Percentiles rank a stretch among this genome's conserved stretches.
These are phyloP conservation scores for Bombus turneri DNA, from an alignment of 1,140 invertebrate genomes.

Conservation along the genomic window DNA sequence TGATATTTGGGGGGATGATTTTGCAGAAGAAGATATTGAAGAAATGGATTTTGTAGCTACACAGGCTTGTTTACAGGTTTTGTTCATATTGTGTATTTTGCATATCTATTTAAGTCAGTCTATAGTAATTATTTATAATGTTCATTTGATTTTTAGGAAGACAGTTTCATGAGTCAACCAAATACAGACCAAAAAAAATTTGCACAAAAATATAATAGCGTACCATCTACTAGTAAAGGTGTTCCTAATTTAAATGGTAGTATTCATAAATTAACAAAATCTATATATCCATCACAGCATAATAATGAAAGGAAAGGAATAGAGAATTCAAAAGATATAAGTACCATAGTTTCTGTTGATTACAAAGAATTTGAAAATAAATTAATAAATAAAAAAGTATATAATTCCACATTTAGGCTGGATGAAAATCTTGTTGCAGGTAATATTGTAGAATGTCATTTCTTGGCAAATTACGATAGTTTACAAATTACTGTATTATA, in stretches of 20 bases:
- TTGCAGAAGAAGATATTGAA: conserved; percentile 74
- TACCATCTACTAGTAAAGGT: conserved; percentile 33
- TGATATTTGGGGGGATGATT: conserved; percentile 77
- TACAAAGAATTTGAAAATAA: conserved; percentile 65
- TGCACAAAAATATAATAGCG: not conserved
- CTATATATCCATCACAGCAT: conserved; percentile 25
- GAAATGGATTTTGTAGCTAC: conserved; percentile 76
- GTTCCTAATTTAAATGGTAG: conserved; percentile 10
- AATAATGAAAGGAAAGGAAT: conserved; percentile 26
- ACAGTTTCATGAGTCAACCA: not conserved
- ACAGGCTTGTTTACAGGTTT: conserved; percentile 68
- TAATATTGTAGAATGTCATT: conserved; percentile 37
- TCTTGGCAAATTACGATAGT: not conserved
- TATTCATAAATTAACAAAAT: conserved; percentile 50
- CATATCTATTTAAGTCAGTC: not conserved
- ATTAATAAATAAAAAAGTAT: conserved; percentile 50
- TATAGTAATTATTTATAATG: not conserved
- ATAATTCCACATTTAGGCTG: conserved; percentile 72
- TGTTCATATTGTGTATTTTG: not conserved
- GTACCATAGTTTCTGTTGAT: conserved; percentile 12
- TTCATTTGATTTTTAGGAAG: conserved; percentile 29
- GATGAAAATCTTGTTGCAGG: conserved; percentile 52
- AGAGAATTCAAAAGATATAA: not conserved
- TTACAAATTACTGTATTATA: not conserved
- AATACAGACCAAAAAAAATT: not conserved